phyloP scores from a whole-genome alignment of 2,797 vertebrate genomes.

The Aldrovandia affinis region DNA sequence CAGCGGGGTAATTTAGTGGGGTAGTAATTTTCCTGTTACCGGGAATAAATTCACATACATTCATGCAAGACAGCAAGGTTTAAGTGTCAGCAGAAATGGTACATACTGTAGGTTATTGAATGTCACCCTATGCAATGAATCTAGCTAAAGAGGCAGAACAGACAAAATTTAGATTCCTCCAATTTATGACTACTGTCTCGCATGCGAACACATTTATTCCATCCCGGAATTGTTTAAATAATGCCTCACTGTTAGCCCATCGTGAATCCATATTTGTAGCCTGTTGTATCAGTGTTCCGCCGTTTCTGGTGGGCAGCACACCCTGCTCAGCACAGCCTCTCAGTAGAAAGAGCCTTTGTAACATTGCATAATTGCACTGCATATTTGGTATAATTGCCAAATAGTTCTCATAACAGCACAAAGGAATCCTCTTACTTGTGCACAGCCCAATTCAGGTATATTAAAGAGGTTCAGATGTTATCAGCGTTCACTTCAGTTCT shows the following conservation, averaged over 20 bases:
- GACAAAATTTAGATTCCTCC: no score
- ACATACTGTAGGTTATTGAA: neutral
- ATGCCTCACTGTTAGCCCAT: neutral
- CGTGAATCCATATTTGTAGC: neutral
- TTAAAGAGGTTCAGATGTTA: neutral
- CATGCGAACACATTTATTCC: no score
- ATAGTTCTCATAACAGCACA: conserved; percentile 14
- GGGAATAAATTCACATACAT: neutral
- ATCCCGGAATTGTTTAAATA: no score
- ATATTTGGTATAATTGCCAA: no score
- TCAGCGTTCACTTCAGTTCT: neutral
- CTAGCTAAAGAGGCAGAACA: no score
- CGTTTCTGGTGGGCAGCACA: no score
- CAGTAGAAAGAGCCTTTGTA: neutral
- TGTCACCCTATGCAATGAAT: neutral
- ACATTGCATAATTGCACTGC: conserved; percentile 4
- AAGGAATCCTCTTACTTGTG: neutral
- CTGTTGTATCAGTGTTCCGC: neutral
- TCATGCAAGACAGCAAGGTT: neutral
- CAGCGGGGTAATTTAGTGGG: neutral
- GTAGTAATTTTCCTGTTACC: neutral
- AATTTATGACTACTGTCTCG: no score
- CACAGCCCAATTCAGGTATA: neutral
- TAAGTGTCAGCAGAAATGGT: neutral
- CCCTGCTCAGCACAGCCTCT: neutral